Conservation (phyloP, 2,797 vertebrate genomes). For the Carduelis carduelis region DNA sequence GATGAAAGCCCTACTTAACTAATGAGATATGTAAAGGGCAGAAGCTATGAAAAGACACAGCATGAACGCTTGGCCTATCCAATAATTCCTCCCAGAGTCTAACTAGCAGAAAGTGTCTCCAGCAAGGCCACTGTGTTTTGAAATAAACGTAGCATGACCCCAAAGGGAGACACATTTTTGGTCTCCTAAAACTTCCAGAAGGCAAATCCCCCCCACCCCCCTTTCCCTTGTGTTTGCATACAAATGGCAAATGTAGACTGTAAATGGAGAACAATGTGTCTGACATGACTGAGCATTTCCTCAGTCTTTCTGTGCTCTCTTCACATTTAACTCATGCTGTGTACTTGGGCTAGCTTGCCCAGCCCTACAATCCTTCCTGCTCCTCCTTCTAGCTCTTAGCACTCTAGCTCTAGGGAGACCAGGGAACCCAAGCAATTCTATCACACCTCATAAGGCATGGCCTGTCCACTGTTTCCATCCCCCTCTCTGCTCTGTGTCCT, state of each 20-base stretch:
- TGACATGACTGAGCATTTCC: neutral
- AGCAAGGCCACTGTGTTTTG: neutral
- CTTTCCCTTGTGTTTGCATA: neutral
- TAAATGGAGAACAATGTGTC: neutral
- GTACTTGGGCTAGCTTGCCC: neutral
- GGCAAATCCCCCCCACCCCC: neutral
- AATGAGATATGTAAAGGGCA: conserved; percentile 28
- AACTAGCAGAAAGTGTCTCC: neutral
- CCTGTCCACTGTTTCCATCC: neutral
- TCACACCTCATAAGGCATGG: neutral
- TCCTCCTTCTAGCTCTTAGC: neutral
- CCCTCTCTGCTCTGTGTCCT: neutral
- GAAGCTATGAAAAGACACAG: conserved; percentile 38
- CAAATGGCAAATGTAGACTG: neutral
- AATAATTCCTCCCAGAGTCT: neutral
- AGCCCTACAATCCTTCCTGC: neutral
- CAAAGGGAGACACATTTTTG: neutral
- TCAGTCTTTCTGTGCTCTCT: neutral
- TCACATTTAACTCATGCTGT: neutral
- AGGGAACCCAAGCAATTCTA: neutral
- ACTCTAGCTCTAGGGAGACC: neutral
- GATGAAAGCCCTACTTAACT: conserved; percentile 38
- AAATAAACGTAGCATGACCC: neutral
- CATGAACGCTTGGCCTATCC: neutral
- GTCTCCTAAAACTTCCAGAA: neutral